These are phyloP conservation scores for Spodoptera exigua DNA, from an alignment of 2,888 invertebrate species.

Conservation along the genomic window DNA sequence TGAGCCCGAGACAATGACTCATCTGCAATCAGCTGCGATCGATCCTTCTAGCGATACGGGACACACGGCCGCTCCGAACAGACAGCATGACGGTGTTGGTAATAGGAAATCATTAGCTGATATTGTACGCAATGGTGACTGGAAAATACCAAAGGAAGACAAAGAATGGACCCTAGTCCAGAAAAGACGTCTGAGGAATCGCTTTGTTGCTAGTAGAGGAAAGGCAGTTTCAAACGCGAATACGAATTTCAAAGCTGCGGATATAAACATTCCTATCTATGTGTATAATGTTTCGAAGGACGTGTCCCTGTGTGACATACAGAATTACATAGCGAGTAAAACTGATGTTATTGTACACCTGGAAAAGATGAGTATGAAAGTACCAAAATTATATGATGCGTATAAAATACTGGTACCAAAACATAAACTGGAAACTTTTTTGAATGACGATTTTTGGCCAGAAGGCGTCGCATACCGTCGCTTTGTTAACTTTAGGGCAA, in stretches of 20 bases:
- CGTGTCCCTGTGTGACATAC: too few relatives aligned
- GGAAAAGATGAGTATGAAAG: constrained; percentile 6
- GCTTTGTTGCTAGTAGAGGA: constrained; percentile 13
- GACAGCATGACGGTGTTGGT: neutral
- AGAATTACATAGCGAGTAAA: too few relatives aligned
- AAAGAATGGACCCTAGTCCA: constrained; percentile 18
- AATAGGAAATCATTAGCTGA: constrained; percentile 12
- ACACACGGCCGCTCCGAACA: neutral
- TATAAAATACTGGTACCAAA: constrained; percentile 5
- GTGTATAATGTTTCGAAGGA: too few relatives aligned
- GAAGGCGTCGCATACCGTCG: constrained; percentile 6
- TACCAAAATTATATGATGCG: constrained; percentile 3
- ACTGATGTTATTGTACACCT: constrained; percentile 6
- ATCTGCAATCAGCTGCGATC: constrained; percentile 11
- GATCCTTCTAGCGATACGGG: neutral
- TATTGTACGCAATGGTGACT: constrained; percentile 10
- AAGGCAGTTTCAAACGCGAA: constrained; percentile 10
- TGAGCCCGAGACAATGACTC: constrained; percentile 7
- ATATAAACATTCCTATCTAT: constrained; percentile 4
- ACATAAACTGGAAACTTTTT: constrained; percentile 2
- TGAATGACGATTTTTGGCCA: too few relatives aligned
- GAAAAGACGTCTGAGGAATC: constrained; percentile 13
- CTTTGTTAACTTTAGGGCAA: constrained; percentile 7
- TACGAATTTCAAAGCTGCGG: constrained; percentile 6
- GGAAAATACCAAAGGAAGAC: constrained; percentile 16